Evolutionary conservation across 2,888 invertebrate species (phyloP).

Genomic region (Octonoba sinensis): DNA sequence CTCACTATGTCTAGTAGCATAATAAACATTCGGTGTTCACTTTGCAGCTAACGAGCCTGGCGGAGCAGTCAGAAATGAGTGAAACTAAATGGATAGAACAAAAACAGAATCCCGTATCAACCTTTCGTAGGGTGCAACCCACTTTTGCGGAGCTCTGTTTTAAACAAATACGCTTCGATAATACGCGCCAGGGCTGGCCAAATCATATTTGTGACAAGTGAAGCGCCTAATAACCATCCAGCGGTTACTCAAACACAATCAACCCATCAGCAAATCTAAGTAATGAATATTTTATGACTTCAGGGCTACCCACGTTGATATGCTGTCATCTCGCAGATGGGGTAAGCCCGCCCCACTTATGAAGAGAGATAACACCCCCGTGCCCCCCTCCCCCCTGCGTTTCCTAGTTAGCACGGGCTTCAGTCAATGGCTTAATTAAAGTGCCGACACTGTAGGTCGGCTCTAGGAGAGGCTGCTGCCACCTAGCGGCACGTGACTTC

Average conservation of each 20-base stretch:
- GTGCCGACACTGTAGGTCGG: constrained; percentile 36
- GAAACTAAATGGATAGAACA: too few species aligned
- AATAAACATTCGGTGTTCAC: too few species aligned
- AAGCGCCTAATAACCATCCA: constrained; percentile 61
- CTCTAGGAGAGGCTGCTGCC: constrained; percentile 34
- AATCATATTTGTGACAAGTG: constrained; percentile 61
- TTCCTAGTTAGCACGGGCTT: constrained; percentile 51
- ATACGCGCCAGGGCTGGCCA: constrained; percentile 38
- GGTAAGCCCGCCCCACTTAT: constrained; percentile 54
- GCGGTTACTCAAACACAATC: constrained; percentile 63
- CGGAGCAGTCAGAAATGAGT: too few species aligned
- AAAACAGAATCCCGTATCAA: too few species aligned
- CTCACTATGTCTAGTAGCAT: too few species aligned
- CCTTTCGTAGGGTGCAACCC: background rate
- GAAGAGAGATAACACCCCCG: constrained; percentile 42
- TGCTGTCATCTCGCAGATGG: constrained; percentile 62
- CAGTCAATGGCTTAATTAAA: constrained; percentile 62
- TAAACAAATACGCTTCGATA: constrained; percentile 48
- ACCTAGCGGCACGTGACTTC: constrained; percentile 51
- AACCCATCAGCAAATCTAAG: constrained; percentile 57
- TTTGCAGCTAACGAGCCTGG: too few species aligned
- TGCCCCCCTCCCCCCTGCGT: constrained; percentile 11
- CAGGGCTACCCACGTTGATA: constrained; percentile 48
- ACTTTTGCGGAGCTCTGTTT: constrained; percentile 28
- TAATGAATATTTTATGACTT: constrained; percentile 64